Evolutionary conservation across 2,888 invertebrate genomes (phyloP).

Genomic region (Opisthograptis luteolata): DNA sequence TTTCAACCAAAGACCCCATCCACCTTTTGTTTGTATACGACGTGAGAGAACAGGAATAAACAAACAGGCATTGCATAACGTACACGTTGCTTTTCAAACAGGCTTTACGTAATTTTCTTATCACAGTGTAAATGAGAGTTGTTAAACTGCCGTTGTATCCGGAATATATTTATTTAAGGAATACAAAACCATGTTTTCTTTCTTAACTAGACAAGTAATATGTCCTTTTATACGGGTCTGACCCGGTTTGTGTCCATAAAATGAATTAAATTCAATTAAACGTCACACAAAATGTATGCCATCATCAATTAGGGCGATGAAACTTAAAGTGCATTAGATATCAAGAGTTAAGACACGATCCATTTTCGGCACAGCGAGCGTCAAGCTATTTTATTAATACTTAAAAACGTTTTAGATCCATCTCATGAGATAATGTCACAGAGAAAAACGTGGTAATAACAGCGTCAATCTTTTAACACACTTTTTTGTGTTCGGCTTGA

Average conservation of each 20-base stretch:
- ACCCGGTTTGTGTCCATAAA: slow-evolving; percentile 9
- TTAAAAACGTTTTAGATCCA: too few species aligned
- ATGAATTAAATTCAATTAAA: slow-evolving; percentile 13
- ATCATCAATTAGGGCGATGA: neutral
- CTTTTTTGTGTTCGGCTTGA: slow-evolving; percentile 4
- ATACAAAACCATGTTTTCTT: neutral
- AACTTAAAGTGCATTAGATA: neutral
- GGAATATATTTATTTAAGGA: slow-evolving; percentile 7
- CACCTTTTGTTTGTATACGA: slow-evolving; percentile 25
- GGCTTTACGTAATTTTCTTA: slow-evolving; percentile 6
- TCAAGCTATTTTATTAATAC: too few species aligned
- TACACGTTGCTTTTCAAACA: slow-evolving; percentile 2
- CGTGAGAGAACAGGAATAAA: slow-evolving; percentile 24
- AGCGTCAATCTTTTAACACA: neutral
- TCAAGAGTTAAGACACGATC: too few species aligned
- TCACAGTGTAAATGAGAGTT: slow-evolving; percentile 8
- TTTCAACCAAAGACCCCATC: slow-evolving; percentile 34
- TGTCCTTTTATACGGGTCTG: slow-evolving; percentile 5
- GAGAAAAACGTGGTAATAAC: too few species aligned
- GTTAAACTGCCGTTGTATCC: neutral
- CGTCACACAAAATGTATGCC: slow-evolving; percentile 4
- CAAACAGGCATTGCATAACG: slow-evolving; percentile 23
- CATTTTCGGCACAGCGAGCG: too few species aligned
- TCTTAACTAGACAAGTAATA: neutral
- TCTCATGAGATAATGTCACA: too few species aligned